Evolutionary conservation across 2,888 invertebrate genomes (phyloP).

Genomic region (Metalampra italica): DNA sequence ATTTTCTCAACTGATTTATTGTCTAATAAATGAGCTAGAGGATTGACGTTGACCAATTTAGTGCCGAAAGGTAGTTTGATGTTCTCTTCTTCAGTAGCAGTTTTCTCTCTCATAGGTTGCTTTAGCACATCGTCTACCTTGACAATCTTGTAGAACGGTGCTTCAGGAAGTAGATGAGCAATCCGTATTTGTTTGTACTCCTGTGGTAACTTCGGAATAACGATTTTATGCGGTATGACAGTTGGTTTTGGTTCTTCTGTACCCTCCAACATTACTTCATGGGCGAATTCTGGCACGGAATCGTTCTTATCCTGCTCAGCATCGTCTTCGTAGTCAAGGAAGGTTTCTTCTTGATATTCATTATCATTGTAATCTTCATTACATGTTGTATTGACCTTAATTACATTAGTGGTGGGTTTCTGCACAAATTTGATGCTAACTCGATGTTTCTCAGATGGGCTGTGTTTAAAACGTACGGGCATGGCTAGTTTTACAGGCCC

Average conservation of each 20-base stretch:
- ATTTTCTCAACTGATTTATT: slow-evolving; percentile 33
- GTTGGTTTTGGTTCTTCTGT: slow-evolving; percentile 15
- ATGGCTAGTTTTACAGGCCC: slow-evolving; percentile 28
- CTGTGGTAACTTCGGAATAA: slow-evolving; percentile 40
- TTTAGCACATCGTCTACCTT: slow-evolving; percentile 41
- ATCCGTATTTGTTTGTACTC: slow-evolving; percentile 38
- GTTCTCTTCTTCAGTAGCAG: slow-evolving; percentile 1
- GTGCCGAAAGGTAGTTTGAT: slow-evolving; percentile 47
- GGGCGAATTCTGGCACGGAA: slow-evolving; percentile 54
- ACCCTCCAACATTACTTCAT: slow-evolving; percentile 52
- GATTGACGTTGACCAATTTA: slow-evolving; percentile 53
- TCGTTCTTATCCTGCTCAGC: slow-evolving; percentile 19
- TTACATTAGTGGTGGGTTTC: background rate
- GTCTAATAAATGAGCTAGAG: slow-evolving; percentile 54
- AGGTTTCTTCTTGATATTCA: slow-evolving; percentile 16
- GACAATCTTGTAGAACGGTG: slow-evolving; percentile 61
- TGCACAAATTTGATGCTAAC: slow-evolving; percentile 37
- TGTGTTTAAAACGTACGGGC: slow-evolving; percentile 44
- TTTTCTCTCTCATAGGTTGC: background rate
- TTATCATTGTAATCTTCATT: slow-evolving; percentile 6
- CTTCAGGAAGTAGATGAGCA: slow-evolving; percentile 49
- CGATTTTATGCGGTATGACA: slow-evolving; percentile 30
- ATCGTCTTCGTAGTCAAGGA: slow-evolving; percentile 20
- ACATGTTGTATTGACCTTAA: background rate
- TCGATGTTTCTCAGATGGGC: slow-evolving; percentile 19